A percentile compares a stretch with the other conserved stretches of the same genome.
These are phyloP conservation scores for Nemotelus nigrinus DNA, from an alignment of 2,888 invertebrate species.

Conservation along the genomic window DNA sequence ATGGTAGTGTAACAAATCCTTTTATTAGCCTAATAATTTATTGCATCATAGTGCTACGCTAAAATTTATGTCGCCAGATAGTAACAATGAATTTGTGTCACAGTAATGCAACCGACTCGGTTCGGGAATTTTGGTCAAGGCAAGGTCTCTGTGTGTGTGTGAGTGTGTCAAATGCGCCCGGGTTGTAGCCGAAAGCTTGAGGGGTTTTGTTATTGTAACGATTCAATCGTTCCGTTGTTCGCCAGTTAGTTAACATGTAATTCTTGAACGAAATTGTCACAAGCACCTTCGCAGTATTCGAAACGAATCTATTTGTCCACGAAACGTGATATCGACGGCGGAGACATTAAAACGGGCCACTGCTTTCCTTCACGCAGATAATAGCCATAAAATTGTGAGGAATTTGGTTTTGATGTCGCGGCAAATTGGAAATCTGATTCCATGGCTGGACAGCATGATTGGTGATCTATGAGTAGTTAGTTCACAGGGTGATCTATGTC, in stretches of 20 bases:
- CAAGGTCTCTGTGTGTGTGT: neutral
- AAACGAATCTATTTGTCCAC: neutral
- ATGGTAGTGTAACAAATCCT: conserved; percentile 32
- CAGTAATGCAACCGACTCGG: conserved; percentile 5
- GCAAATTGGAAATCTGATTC: conserved; percentile 1
- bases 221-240: neutral
- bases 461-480: neutral
- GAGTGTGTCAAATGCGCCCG: conserved; percentile 14
- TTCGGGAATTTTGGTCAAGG: conserved; percentile 37
- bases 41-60: conserved; percentile 23
- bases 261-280: conserved; percentile 26
- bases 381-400: conserved; percentile 27
- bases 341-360: conserved; percentile 10
- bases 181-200: conserved; percentile 16
- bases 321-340: conserved; percentile 22
- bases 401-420: conserved; percentile 20
- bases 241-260: conserved; percentile 2
- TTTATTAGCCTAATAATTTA: conserved; percentile 39
- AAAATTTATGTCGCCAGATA: conserved; percentile 36
- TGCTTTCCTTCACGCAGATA: conserved; percentile 27
- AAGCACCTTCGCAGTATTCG: neutral
- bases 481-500: neutral
- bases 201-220: conserved; percentile 19
- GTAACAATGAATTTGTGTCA: conserved; percentile 9
- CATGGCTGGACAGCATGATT: neutral